Evolutionary conservation across 2,888 invertebrate species (phyloP).

Genomic region (Ectobius pallidus): DNA sequence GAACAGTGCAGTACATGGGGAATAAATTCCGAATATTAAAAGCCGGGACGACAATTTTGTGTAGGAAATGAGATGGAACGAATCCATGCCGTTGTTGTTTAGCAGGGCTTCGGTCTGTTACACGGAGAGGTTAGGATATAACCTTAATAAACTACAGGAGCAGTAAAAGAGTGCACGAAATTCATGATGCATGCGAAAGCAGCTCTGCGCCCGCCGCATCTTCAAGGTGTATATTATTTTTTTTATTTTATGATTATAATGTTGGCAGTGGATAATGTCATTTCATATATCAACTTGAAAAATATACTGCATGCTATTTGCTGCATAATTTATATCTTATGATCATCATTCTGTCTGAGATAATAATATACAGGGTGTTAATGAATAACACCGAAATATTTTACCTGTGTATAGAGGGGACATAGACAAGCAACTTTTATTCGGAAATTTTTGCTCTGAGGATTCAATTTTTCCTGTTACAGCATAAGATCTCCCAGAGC

Average conservation of each 20-base stretch:
- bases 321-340: too few species aligned
- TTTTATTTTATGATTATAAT: neutral
- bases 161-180: neutral
- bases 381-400: too few species aligned
- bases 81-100: neutral
- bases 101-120: neutral
- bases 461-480: too few species aligned
- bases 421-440: too few species aligned
- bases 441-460: too few species aligned
- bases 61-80: conserved; percentile 16
- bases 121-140: neutral
- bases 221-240: neutral
- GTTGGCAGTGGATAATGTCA: too few species aligned
- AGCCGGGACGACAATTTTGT: conserved; percentile 16
- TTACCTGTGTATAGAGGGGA: too few species aligned
- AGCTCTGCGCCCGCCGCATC: neutral
- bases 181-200: neutral
- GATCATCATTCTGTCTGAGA: too few species aligned
- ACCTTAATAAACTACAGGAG: neutral
- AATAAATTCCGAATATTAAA: conserved; percentile 26
- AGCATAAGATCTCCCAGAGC: too few species aligned
- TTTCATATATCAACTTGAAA: too few species aligned
- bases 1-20: neutral
- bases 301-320: too few species aligned
- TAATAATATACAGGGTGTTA: too few species aligned